These are phyloP conservation scores for Perca fluviatilis DNA, from an alignment of 2,113 vertebrate genomes.

Conservation along the genomic window DNA sequence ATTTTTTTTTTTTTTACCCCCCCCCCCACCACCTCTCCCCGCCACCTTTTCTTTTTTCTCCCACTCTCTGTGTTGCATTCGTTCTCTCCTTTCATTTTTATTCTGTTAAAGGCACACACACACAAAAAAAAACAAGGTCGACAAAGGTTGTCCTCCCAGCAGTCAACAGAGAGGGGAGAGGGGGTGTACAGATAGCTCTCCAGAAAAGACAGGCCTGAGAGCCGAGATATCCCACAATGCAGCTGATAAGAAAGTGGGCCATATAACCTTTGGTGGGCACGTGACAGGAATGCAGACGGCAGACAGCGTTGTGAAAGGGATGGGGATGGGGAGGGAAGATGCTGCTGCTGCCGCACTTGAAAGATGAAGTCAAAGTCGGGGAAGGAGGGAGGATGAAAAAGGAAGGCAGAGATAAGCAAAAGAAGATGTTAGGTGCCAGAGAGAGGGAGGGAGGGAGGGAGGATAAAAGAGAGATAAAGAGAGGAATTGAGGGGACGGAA, in stretches of 20 bases:
- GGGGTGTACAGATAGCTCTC: constrained; percentile 77
- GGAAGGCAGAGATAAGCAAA: constrained; percentile 79
- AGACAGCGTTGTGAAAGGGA: constrained; percentile 75
- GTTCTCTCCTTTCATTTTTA: constrained; percentile 80
- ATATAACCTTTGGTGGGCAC: constrained; percentile 82
- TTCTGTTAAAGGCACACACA: constrained; percentile 73
- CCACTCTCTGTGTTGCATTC: constrained; percentile 62
- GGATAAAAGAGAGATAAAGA: constrained; percentile 56
- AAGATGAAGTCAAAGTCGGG: constrained; percentile 84
- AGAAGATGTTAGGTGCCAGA: constrained; percentile 74
- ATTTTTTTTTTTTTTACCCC: constrained; percentile 53
- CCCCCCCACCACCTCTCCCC: constrained; percentile 24
- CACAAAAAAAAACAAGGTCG: constrained; percentile 81
- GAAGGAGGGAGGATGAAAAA: constrained; percentile 64
- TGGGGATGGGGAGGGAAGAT: constrained; percentile 60
- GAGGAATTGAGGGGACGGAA: constrained; percentile 47
- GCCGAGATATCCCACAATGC: constrained; percentile 87
- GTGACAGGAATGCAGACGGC: constrained; percentile 88
- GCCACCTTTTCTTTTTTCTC: constrained; percentile 54
- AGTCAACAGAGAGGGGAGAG: constrained; percentile 70
- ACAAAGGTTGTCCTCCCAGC: constrained; percentile 74
- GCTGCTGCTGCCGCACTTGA: constrained; percentile 62
- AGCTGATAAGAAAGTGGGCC: constrained; percentile 90
- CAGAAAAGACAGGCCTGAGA: constrained; percentile 77
- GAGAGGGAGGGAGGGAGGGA: constrained; percentile 52